phyloP scores from a whole-genome alignment of 2,888 invertebrate species.

The Chrysina gloriosa region DNA sequence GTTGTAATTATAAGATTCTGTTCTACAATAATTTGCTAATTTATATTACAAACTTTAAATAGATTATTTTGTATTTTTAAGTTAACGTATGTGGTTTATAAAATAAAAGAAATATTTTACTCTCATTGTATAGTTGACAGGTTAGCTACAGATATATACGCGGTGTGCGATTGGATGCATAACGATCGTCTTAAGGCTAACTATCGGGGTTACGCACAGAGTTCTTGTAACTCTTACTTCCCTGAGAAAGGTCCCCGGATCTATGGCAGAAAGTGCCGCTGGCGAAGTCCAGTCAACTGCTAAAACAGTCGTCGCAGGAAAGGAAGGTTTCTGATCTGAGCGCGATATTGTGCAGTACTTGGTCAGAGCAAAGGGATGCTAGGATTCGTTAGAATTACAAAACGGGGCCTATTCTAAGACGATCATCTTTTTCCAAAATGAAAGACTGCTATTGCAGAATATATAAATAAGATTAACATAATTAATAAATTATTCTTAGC shows the following conservation, averaged over 20 bases:
- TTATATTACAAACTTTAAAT: no score
- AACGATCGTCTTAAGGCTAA: constrained; percentile 61
- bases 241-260: constrained; percentile 70
- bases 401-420: constrained; percentile 62
- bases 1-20: no score
- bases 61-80: no score
- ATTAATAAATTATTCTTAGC: no score
- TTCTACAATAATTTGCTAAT: no score
- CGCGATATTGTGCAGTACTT: constrained; percentile 56
- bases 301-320: constrained; percentile 56
- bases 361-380: constrained; percentile 61
- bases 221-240: constrained; percentile 61
- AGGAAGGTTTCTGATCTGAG: constrained; percentile 54
- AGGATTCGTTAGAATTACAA: constrained; percentile 55
- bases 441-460: no score
- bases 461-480: no score
- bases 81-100: no score
- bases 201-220: constrained; percentile 64
- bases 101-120: no score
- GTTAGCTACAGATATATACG: no score
- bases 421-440: constrained; percentile 58
- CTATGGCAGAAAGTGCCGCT: constrained; percentile 67
- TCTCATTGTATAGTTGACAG: no score
- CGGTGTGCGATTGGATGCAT: constrained; percentile 15
- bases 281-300: constrained; percentile 61